Evolutionary conservation across 2,113 vertebrate genomes (phyloP).

Genomic region (Rhinoderma darwinii): DNA sequence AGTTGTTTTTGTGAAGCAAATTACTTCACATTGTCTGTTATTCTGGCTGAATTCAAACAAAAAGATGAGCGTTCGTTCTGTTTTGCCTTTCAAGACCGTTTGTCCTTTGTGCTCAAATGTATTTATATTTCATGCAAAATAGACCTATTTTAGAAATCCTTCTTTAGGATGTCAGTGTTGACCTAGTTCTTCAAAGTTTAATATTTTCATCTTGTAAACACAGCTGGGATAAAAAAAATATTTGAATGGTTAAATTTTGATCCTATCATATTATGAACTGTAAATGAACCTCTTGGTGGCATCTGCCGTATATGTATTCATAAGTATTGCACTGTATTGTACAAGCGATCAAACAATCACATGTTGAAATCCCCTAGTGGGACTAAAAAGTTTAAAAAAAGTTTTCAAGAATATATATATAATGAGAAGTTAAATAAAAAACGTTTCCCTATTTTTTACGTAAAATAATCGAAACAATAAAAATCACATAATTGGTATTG

Average conservation of each 20-base stretch:
- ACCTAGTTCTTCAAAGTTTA: slow-evolving; percentile 10
- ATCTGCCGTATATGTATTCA: too few relatives aligned
- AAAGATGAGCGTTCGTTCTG: neutral
- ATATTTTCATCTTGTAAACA: neutral
- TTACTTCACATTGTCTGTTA: neutral
- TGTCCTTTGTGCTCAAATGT: neutral
- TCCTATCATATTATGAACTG: neutral
- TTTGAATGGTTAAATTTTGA: neutral
- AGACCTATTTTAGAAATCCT: slow-evolving; percentile 12
- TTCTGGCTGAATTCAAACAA: neutral
- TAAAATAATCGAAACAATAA: too few relatives aligned
- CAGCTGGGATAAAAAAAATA: neutral
- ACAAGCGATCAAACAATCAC: too few relatives aligned
- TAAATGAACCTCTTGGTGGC: too few relatives aligned
- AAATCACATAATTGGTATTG: too few relatives aligned
- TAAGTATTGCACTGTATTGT: too few relatives aligned
- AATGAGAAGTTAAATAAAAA: too few relatives aligned
- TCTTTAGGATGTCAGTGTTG: neutral
- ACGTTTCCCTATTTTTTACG: too few relatives aligned
- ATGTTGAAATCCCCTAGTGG: too few relatives aligned
- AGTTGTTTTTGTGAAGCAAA: neutral
- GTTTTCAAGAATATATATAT: too few relatives aligned
- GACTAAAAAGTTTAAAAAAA: too few relatives aligned
- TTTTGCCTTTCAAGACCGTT: neutral
- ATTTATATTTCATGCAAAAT: slow-evolving; percentile 5